phyloP scores from a whole-genome alignment of 2,113 vertebrate species.

The Hepsetus odoe region DNA sequence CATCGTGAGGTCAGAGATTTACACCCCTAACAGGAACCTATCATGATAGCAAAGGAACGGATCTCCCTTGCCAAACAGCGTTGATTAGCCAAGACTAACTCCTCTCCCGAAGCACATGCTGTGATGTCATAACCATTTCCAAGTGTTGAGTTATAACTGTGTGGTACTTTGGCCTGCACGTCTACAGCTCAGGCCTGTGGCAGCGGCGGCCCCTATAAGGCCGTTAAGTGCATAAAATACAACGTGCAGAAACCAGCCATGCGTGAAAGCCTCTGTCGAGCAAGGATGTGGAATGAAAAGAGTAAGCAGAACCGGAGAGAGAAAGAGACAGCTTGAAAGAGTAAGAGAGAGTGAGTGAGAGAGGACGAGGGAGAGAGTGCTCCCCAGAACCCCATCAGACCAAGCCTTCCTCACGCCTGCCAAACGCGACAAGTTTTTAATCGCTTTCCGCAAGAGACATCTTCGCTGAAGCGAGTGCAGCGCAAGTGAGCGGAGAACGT shows the following conservation, averaged over 20 bases:
- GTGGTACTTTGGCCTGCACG: not conserved
- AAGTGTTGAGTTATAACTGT: slow-evolving; percentile 24
- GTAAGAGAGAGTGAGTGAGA: not conserved
- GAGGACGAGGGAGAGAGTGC: not conserved
- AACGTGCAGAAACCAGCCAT: slow-evolving; percentile 20
- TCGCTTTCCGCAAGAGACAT: slow-evolving; percentile 51
- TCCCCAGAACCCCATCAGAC: slow-evolving; percentile 26
- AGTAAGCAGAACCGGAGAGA: not conserved
- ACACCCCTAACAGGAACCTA: not conserved
- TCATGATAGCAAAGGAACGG: not conserved
- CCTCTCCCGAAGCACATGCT: slow-evolving; percentile 13
- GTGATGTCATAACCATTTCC: slow-evolving; percentile 30
- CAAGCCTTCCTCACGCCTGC: slow-evolving; percentile 33
- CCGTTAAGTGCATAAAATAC: slow-evolving; percentile 31
- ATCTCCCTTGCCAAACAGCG: not conserved
- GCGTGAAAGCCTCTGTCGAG: slow-evolving; percentile 17
- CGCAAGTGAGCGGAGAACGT: slow-evolving; percentile 45
- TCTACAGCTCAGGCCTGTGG: not conserved
- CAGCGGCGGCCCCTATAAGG: slow-evolving; percentile 13
- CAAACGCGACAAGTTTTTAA: slow-evolving; percentile 55
- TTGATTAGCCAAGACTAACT: slow-evolving; percentile 26
- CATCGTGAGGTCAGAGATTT: not conserved
- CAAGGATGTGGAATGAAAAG: not conserved
- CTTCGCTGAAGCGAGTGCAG: slow-evolving; percentile 42
- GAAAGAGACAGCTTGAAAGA: slow-evolving; percentile 3